phyloP scores from a whole-genome alignment of 2,888 invertebrate species.

The Latrodectus hesperus region DNA sequence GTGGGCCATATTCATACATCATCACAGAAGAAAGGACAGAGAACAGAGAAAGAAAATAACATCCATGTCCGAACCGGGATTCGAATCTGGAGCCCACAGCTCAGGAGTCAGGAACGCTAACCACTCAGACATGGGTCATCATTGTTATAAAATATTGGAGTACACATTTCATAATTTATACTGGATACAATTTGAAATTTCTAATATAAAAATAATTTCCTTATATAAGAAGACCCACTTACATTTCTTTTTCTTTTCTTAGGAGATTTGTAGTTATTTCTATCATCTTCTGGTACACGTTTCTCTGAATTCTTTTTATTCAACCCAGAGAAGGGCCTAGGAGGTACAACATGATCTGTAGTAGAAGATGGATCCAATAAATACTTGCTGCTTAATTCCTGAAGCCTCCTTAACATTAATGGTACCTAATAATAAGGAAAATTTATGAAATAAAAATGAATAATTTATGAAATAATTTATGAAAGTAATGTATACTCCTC shows the following conservation, averaged over 20 bases:
- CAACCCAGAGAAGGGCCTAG: conserved; percentile 71
- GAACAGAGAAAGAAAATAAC: too few relatives aligned
- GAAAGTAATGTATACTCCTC: not conserved
- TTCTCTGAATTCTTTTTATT: conserved; percentile 41
- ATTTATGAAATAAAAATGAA: not conserved
- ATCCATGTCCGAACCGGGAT: too few relatives aligned
- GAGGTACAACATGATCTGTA: conserved; percentile 8
- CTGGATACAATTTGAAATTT: too few relatives aligned
- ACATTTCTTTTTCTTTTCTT: conserved; percentile 14
- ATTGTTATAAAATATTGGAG: too few relatives aligned
- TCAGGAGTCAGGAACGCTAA: too few relatives aligned
- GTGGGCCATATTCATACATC: too few relatives aligned
- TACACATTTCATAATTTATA: too few relatives aligned
- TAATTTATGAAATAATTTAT: not conserved
- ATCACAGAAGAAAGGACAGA: too few relatives aligned
- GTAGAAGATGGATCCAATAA: conserved; percentile 73
- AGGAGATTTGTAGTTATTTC: conserved; percentile 1
- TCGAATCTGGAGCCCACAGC: too few relatives aligned
- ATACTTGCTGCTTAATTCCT: conserved; percentile 81
- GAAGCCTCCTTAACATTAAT: conserved; percentile 88
- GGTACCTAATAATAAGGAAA: conserved; percentile 79
- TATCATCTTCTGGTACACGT: not conserved
- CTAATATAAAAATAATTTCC: too few relatives aligned
- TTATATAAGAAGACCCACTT: not conserved
- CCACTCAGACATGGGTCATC: too few relatives aligned